Evolutionary conservation across 2,888 invertebrate species (phyloP), one percentile per base, ranked within the genome.

Genomic region (Mimumesa dahlbomi): DNA sequence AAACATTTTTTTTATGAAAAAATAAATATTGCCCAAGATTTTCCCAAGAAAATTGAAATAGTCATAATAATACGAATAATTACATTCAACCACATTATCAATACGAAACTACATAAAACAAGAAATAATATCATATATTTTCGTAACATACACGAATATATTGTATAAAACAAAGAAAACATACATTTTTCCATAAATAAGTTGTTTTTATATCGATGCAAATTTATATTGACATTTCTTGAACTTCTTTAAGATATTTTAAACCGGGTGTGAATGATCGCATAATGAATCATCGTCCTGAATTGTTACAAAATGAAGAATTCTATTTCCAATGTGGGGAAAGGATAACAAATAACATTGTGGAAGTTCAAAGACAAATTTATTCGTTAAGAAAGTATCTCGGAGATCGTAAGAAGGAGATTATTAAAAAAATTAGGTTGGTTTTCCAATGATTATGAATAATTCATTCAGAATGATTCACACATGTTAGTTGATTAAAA

Each of bases 361-460:
- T 5, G 4, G 22, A 18, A 0, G 40, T 75, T 6, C 52, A 18
- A 34, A 19, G 31, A 21, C 36, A 71, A 46, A 29, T 67, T 22
- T 11, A 0, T 11, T 11, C 18, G 0, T 52, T 76, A 42, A 34
- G 66, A 16, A 43, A 66, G 36, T 22, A 58, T 14, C 36, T 78
- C 3, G 46, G 38, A 4, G 11, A 53, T 48, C 54, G 54, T 5
- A 77, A 43, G 34, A 54, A 19, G 9, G 50, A 58, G 9, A 50
- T 79, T 9, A 4, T 19, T 11, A 48, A 52, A 21, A 22, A 59
- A 2, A 21, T 54, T 5, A 65, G 67, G 75, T 78, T 62, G 7
- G 57, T 21, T 13, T 5, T 6, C 2, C 2, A 7, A 9, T n/a
- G n/a, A 14, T n/a, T n/a, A n/a, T n/a, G n/a, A 42, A 43, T 2